A percentile compares a stretch with the other conserved stretches of the same genome.
These are phyloP conservation scores for Siniperca obscura DNA, from an alignment of 2,797 vertebrate species.

Conservation along the genomic window DNA sequence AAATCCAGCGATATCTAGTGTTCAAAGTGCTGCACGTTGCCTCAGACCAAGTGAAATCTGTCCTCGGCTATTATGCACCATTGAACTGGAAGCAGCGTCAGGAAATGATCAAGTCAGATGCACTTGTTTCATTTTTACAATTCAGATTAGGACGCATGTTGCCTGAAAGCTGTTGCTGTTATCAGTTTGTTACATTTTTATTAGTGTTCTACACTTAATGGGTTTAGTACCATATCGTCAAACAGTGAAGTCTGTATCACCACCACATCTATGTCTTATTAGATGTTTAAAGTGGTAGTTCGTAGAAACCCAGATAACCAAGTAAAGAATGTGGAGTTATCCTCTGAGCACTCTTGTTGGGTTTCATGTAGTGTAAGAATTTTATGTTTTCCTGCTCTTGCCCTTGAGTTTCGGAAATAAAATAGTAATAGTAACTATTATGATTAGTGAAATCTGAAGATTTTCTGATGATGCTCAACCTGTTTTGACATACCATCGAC, in stretches of 20 bases:
- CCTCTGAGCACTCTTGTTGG: neutral
- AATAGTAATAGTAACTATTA: neutral
- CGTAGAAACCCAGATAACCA: conserved; percentile 7
- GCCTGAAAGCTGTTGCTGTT: conserved; percentile 11
- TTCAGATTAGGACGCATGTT: conserved; percentile 19
- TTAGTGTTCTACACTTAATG: neutral
- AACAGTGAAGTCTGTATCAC: neutral
- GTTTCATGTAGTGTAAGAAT: neutral
- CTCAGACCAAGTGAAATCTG: conserved; percentile 7
- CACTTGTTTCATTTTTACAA: conserved; percentile 26
- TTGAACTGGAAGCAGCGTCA: conserved; percentile 26
- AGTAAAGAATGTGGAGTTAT: neutral
- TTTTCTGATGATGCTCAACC: neutral
- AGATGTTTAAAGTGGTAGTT: neutral
- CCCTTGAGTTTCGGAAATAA: neutral
- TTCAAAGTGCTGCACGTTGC: neutral
- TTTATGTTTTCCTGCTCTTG: neutral
- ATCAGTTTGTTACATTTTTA: neutral
- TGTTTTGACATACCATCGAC: conserved; percentile 12
- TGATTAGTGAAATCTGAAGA: neutral
- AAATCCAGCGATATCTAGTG: neutral
- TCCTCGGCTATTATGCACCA: conserved; percentile 1
- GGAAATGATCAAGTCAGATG: conserved; percentile 33
- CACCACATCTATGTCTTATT: neutral
- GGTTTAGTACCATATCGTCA: neutral